Evolutionary conservation across 2,797 vertebrate species (phyloP).

Genomic region (Zenarchopterus dispar): DNA sequence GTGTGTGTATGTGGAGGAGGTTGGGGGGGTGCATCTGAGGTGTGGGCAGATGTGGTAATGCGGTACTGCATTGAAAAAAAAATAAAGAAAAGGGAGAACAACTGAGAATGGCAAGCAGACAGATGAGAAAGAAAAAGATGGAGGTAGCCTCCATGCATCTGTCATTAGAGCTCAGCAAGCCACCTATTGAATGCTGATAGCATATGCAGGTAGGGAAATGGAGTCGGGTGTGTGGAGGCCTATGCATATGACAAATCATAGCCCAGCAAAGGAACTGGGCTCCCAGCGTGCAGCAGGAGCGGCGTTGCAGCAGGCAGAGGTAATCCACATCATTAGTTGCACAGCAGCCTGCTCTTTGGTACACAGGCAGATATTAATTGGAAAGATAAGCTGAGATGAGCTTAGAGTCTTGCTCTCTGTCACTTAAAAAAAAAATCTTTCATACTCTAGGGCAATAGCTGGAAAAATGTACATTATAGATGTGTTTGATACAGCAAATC

Average conservation of each 20-base stretch:
- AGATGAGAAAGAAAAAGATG: conserved; percentile 53
- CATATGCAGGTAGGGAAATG: conserved; percentile 45
- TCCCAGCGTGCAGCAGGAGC: conserved; percentile 69
- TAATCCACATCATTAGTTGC: conserved; percentile 81
- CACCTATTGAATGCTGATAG: conserved; percentile 55
- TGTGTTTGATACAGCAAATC: conserved; percentile 33
- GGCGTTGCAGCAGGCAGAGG: conserved; percentile 64
- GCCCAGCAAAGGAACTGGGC: conserved; percentile 69
- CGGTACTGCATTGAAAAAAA: conserved; percentile 38
- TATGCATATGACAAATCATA: conserved; percentile 71
- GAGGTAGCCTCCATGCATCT: conserved; percentile 38
- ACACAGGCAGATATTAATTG: conserved; percentile 82
- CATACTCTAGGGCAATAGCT: conserved; percentile 44
- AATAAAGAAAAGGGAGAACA: conserved; percentile 38
- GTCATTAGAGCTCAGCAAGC: conserved; percentile 66
- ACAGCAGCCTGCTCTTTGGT: conserved; percentile 73
- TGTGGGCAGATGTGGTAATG: conserved; percentile 14
- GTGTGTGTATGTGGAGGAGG: not conserved
- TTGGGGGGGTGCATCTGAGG: conserved; percentile 13
- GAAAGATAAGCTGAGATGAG: conserved; percentile 81
- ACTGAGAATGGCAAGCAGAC: conserved; percentile 55
- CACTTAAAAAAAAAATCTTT: conserved; percentile 58
- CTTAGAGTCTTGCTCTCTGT: conserved; percentile 65
- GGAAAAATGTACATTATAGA: conserved; percentile 40
- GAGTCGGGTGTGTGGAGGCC: conserved; percentile 17